phyloP scores from a whole-genome alignment of 2,888 invertebrate genomes.

The Spodoptera exigua region DNA sequence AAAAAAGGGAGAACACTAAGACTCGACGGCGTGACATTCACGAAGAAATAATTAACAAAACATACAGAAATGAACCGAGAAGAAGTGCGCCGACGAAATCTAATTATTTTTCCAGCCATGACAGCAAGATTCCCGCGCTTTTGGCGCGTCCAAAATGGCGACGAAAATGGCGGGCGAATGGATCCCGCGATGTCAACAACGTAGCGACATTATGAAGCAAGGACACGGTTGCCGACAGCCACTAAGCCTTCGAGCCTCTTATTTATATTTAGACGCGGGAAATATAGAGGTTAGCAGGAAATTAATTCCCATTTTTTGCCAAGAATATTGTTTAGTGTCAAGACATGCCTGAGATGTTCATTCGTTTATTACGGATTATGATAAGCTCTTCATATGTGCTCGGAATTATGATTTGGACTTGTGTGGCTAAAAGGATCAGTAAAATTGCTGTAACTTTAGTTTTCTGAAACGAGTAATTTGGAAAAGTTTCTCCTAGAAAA shows the following conservation, averaged over 20 bases:
- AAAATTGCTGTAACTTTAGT: constrained; percentile 5
- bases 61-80: constrained; percentile 85
- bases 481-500: constrained; percentile 2
- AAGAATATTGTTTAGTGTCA: constrained; percentile 68
- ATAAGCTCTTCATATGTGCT: constrained; percentile 53
- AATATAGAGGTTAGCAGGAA: constrained; percentile 76
- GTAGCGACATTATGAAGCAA: constrained; percentile 81
- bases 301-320: constrained; percentile 66
- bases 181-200: constrained; percentile 78
- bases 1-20: constrained; percentile 63
- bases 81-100: constrained; percentile 80
- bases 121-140: constrained; percentile 84
- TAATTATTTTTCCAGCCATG: constrained; percentile 87
- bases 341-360: constrained; percentile 59
- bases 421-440: constrained; percentile 16
- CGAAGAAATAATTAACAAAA: constrained; percentile 86
- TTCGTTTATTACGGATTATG: constrained; percentile 60
- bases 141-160: constrained; percentile 76
- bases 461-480: constrained; percentile 20
- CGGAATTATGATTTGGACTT: constrained; percentile 43
- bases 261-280: constrained; percentile 75
- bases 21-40: constrained; percentile 68
- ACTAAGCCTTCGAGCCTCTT: constrained; percentile 81
- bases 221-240: constrained; percentile 80
- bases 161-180: constrained; percentile 70